Base-by-base conservation (phyloP, 92 coral and sea anemone genomes). In the Micromussa lordhowensis region DNA sequence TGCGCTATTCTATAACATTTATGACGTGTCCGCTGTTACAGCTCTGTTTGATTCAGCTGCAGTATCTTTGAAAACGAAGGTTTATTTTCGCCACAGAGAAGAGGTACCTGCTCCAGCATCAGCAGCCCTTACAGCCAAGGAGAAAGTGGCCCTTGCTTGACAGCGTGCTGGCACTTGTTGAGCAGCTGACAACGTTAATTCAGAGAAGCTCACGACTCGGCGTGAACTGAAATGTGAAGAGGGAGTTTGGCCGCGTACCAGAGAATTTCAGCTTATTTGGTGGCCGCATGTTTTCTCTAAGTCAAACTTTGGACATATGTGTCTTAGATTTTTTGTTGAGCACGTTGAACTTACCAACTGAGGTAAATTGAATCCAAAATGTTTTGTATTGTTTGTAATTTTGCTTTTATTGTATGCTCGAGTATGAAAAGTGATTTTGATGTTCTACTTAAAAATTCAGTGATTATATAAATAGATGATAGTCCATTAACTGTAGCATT, bases 191-290 rank as follows among this genome's bases (percentile, higher is more conserved):
- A 21, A 7, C 18, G 16, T 3, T 10, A n/a, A 26, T 15, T 40
- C 30, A 15, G 48, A 0, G 48, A 48, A 63, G 3, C 74, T 82
- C 24, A 34, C 80, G 1, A 9, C 82, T 2, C 32, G 82, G 51
- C 8, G 81, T 2, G 29, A 26, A 31, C 21, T 85, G 28, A 32
- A 28, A 75, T 54, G 78, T 16, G 70, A 51, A 26, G 81, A 85
- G 26, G 88, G 88, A 72, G 82, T 75, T 1, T 85, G 88, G 88
- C 88, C 75, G 1, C 77, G 74, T 17, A 85, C 82, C 5, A 34
- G 88, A 19, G 82, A 85, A 19, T 85, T 85, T 36, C 88, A 85
- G 18, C 32, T 74, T 3, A 24, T 30, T 1, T 85, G 88, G 88
- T 85, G 88, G 82, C 75, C 82, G 34, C 4, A 75, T 2, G 82